Percentiles rank a stretch among this genome's conserved stretches.
phyloP scores from a whole-genome alignment of 2,797 vertebrate species.

The Pteropus rufus region DNA sequence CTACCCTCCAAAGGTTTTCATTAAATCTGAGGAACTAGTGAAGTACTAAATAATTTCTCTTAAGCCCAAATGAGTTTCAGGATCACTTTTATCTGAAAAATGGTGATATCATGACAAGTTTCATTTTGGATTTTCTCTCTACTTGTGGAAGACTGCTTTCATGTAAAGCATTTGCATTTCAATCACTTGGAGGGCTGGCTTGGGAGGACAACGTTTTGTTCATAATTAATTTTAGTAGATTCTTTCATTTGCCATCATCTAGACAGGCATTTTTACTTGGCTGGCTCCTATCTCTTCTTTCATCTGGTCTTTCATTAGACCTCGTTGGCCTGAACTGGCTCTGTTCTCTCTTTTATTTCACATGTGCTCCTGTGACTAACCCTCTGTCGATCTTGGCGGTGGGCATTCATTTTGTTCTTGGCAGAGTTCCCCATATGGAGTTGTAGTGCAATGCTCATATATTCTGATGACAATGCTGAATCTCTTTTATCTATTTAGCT shows the following conservation, averaged over 20 bases:
- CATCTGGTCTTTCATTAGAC: conserved; percentile 48
- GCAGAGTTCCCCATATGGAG: background rate
- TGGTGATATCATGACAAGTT: background rate
- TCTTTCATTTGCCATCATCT: conserved; percentile 16
- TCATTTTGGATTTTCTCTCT: conserved; percentile 4
- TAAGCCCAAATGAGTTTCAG: background rate
- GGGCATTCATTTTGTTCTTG: conserved; percentile 32
- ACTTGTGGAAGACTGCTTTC: background rate
- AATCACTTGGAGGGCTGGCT: background rate
- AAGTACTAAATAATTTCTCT: background rate
- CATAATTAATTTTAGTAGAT: conserved; percentile 2
- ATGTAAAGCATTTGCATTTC: conserved; percentile 20
- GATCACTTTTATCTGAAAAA: background rate
- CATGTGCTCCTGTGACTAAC: background rate
- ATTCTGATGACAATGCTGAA: background rate
- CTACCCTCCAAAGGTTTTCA: background rate
- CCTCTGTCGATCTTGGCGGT: background rate
- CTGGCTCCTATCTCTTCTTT: background rate
- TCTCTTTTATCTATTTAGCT: background rate
- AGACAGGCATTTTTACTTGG: conserved; percentile 35
- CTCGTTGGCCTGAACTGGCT: conserved; percentile 24
- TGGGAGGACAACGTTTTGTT: background rate
- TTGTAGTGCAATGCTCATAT: background rate
- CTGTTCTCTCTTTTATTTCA: conserved; percentile 37
- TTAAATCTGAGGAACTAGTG: background rate